phyloP scores from a whole-genome alignment of 35 echinoderm and acorn worm species.

The Anneissia japonica region DNA sequence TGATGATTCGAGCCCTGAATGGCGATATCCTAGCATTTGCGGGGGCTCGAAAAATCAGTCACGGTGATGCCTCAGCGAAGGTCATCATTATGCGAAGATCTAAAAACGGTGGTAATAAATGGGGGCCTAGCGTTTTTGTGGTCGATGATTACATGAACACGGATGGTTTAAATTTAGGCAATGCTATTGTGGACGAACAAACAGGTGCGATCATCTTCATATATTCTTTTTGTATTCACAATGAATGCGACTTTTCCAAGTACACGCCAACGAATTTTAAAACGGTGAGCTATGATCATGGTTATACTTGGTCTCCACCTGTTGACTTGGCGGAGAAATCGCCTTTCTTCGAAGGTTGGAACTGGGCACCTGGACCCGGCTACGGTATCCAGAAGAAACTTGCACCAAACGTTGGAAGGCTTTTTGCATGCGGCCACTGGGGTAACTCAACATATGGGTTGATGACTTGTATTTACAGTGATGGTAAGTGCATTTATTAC shows the following conservation, averaged over 20 bases:
- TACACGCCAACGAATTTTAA: not conserved
- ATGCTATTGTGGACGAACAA: constrained; percentile 40
- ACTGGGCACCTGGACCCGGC: constrained; percentile 68
- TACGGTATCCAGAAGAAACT: constrained; percentile 82
- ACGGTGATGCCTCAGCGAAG: constrained; percentile 10
- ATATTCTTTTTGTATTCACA: constrained; percentile 63
- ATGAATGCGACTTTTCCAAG: not conserved
- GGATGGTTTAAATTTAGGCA: constrained; percentile 76
- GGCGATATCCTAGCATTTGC: constrained; percentile 8
- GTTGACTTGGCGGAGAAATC: constrained; percentile 41
- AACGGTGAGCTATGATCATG: constrained; percentile 43
- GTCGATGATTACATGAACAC: constrained; percentile 39
- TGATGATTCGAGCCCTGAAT: not conserved
- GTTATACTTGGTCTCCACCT: constrained; percentile 52
- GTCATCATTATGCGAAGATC: constrained; percentile 19
- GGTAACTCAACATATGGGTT: constrained; percentile 8
- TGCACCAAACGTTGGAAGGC: constrained; percentile 56
- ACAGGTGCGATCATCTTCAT: constrained; percentile 52
- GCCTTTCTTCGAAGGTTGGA: constrained; percentile 20
- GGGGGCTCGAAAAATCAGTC: not conserved
- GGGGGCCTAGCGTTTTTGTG: constrained; percentile 31
- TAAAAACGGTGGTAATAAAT: constrained; percentile 23
- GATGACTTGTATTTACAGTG: constrained; percentile 71
- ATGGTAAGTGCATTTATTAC: constrained; percentile 42
- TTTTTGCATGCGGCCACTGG: constrained; percentile 73